Percentiles rank a stretch among this genome's conserved stretches.
These are phyloP conservation scores for Phthorimaea operculella DNA, from an alignment of 1,140 invertebrate species.

Conservation along the genomic window DNA sequence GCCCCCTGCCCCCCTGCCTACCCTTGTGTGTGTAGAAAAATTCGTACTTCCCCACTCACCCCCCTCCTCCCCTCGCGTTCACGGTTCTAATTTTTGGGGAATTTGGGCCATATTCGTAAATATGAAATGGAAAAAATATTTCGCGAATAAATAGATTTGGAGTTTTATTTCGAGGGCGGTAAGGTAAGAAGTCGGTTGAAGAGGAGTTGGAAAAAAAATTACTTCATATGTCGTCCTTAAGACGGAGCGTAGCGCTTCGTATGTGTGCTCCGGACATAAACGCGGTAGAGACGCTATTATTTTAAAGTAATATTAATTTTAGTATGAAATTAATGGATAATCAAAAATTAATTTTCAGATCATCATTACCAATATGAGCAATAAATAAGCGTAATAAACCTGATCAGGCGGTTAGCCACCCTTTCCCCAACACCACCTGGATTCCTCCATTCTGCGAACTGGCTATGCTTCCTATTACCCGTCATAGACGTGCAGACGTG, in stretches of 20 bases:
- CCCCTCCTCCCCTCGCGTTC: constrained; percentile 46
- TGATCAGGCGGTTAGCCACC: too few species aligned
- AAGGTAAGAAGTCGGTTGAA: constrained; percentile 33
- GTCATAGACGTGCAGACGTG: too few species aligned
- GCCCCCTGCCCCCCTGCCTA: constrained; percentile 20
- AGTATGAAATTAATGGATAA: too few species aligned
- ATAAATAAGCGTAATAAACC: too few species aligned
- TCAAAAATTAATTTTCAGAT: too few species aligned
- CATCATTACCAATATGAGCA: too few species aligned
- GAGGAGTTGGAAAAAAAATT: constrained; percentile 60
- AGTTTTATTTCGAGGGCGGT: constrained; percentile 19
- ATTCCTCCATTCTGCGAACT: too few species aligned
- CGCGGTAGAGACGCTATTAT: constrained; percentile 27
- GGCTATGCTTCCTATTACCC: too few species aligned
- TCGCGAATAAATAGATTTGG: constrained; percentile 36
- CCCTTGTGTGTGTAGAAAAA: constrained; percentile 39
- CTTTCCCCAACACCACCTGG: too few species aligned
- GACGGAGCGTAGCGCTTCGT: constrained; percentile 63
- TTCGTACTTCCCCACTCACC: constrained; percentile 30
- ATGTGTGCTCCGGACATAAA: constrained; percentile 54
- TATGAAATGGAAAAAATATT: constrained; percentile 69
- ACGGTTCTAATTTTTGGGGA: constrained; percentile 69
- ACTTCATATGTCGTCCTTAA: constrained; percentile 69
- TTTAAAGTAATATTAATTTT: too few species aligned
- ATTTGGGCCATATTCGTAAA: constrained; percentile 68